phyloP scores from a whole-genome alignment of 1,140 invertebrate genomes.

The Chironomus striatipennis region DNA sequence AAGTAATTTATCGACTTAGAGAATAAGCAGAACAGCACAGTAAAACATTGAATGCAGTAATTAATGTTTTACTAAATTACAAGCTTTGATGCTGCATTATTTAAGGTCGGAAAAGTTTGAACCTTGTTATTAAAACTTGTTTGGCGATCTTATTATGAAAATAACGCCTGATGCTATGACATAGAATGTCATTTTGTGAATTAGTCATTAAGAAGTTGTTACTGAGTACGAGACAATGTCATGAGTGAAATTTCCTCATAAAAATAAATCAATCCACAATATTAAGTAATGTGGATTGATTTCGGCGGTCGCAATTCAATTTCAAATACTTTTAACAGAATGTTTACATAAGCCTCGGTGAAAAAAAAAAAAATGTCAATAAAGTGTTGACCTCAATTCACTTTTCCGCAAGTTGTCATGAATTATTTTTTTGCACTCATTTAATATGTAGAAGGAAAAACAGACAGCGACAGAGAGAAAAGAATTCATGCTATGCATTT shows the following conservation, averaged over 20 bases:
- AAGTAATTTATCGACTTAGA: background rate
- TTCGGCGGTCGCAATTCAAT: background rate
- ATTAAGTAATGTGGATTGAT: background rate
- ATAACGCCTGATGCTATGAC: too few relatives aligned
- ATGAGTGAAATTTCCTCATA: too few relatives aligned
- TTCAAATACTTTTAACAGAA: background rate
- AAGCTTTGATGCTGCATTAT: background rate
- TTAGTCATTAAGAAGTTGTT: background rate
- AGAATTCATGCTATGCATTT: too few relatives aligned
- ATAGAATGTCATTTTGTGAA: too few relatives aligned
- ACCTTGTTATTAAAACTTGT: background rate
- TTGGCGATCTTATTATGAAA: too few relatives aligned
- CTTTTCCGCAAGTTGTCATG: background rate
- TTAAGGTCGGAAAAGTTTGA: background rate
- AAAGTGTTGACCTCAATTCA: constrained; percentile 8
- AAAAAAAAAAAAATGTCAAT: background rate
- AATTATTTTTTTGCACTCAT: background rate
- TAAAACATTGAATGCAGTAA: background rate
- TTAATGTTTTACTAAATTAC: constrained; percentile 2
- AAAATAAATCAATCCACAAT: background rate
- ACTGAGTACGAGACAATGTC: background rate
- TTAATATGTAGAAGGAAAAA: background rate
- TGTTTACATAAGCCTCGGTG: background rate
- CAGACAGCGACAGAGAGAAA: too few relatives aligned
- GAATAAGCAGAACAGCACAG: background rate